Evolutionary conservation across 2,113 vertebrate genomes (phyloP), one percentile per base, ranked within the genome.

Genomic region (Camelus dromedarius): DNA sequence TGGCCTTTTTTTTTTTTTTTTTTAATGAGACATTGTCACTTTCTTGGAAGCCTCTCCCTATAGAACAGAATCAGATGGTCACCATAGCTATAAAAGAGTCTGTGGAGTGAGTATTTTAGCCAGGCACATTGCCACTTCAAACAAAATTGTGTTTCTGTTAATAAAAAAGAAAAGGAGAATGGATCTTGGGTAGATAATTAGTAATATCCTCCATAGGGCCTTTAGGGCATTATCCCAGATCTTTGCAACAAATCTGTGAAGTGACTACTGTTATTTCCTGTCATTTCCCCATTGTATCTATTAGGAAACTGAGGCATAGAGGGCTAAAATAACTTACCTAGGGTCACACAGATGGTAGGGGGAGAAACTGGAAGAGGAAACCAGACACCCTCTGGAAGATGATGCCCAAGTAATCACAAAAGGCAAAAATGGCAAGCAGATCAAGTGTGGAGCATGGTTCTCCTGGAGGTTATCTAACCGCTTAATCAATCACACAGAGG

Each of bases 71-170:
- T 48, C 82, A 88, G 35, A 32, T 42, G 66, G 72, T 80, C 24
- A 67, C 18, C 2, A 18, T 26, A 90, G 66, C 26, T 84, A 13
- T 67, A 58, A 64, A 26, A 48, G 24, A 91, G 32, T 42, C 91
- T 90, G 50, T 10, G 10, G 22, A 66, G 32, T 54, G 38, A 84
- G 15, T 77, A 19, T 38, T 80, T 95, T 56, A 89, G 22, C 60
- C 91, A 77, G 67, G 77, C 89, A 82, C 46, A 14, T 35, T 42
- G 16, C 60, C n/a, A 50, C 35, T n/a, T 62, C 73, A 66, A 81
- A 91, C 8, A 80, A 95, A 90, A 91, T 42, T 1, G 0, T 92
- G 15, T 95, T 96, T 90, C 35, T 95, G 50, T 66, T 87, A 80
- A 87, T 73, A 85, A 90, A 64, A 89, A 92, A 77, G 50, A 64